Conservation (phyloP, 1,140 invertebrate species). For the Thalassaphorura encarpata region DNA sequence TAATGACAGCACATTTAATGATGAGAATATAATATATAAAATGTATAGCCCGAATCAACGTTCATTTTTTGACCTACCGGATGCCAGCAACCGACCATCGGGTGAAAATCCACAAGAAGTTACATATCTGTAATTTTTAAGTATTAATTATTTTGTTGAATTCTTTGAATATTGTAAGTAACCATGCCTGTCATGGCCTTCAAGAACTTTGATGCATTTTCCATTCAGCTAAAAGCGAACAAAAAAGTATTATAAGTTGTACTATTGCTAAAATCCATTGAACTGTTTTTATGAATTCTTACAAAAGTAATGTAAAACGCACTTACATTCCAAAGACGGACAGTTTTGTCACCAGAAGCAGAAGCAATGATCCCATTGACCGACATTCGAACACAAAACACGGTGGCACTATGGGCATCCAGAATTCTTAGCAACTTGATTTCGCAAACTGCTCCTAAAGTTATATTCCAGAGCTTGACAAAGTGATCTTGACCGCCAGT, state of each 20-base stretch:
- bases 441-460: constrained; percentile 34
- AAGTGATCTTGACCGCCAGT: constrained; percentile 44
- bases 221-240: constrained; percentile 33
- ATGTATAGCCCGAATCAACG: background rate
- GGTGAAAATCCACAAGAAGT: constrained; percentile 59
- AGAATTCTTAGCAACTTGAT: constrained; percentile 31
- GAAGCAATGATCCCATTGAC: constrained; percentile 40
- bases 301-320: background rate
- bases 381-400: constrained; percentile 29
- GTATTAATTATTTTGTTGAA: background rate
- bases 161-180: background rate
- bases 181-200: constrained; percentile 47
- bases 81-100: constrained; percentile 51
- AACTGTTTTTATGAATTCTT: background rate
- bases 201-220: constrained; percentile 41
- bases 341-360: constrained; percentile 56
- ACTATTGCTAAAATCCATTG: too few species aligned
- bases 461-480: constrained; percentile 62
- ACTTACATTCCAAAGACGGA: constrained; percentile 59
- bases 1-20: too few species aligned
- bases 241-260: constrained; percentile 5
- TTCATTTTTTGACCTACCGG: constrained; percentile 41
- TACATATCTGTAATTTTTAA: constrained; percentile 44
- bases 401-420: constrained; percentile 27
- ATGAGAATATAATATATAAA: too few species aligned